A percentile compares a stretch with the other conserved stretches of the same genome.
Conservation (phyloP, 2,888 invertebrate species). For the Heliothis peltigera region DNA sequence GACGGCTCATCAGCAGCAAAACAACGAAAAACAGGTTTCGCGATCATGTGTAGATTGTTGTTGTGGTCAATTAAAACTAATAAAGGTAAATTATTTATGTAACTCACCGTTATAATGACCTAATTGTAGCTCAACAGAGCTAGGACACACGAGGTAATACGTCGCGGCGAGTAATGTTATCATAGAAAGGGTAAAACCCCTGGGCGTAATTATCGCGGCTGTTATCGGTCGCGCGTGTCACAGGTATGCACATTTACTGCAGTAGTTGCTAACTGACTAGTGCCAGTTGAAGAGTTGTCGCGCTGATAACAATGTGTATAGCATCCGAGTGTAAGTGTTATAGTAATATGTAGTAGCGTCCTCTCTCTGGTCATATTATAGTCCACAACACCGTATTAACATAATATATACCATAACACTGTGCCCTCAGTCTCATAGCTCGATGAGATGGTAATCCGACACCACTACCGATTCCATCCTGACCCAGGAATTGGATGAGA, state of each 20-base stretch:
- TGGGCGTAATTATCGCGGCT: slow-evolving; percentile 1
- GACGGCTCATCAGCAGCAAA: too few relatives aligned
- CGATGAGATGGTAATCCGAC: too few relatives aligned
- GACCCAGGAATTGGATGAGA: too few relatives aligned
- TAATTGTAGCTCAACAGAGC: slow-evolving; percentile 4
- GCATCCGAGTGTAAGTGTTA: too few relatives aligned
- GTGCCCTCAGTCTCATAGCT: too few relatives aligned
- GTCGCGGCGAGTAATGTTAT: slow-evolving; percentile 2
- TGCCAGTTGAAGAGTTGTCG: too few relatives aligned
- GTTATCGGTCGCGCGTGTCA: slow-evolving; percentile 2
- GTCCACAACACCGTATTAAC: too few relatives aligned
- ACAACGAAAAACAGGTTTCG: neutral
- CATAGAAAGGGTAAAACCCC: slow-evolving; percentile 37
- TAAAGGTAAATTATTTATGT: neutral
- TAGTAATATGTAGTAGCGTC: too few relatives aligned
- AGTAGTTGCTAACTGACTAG: neutral
- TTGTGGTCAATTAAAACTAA: neutral
- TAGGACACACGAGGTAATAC: slow-evolving; percentile 7
- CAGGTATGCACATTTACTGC: neutral
- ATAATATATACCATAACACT: too few relatives aligned
- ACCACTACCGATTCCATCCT: too few relatives aligned
- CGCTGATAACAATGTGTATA: too few relatives aligned
- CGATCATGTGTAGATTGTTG: neutral
- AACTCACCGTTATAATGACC: slow-evolving; percentile 3
- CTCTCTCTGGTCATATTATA: too few relatives aligned